These are phyloP conservation scores for Okapia johnstoni DNA, from an alignment of 2,113 vertebrate species.

Conservation along the genomic window DNA sequence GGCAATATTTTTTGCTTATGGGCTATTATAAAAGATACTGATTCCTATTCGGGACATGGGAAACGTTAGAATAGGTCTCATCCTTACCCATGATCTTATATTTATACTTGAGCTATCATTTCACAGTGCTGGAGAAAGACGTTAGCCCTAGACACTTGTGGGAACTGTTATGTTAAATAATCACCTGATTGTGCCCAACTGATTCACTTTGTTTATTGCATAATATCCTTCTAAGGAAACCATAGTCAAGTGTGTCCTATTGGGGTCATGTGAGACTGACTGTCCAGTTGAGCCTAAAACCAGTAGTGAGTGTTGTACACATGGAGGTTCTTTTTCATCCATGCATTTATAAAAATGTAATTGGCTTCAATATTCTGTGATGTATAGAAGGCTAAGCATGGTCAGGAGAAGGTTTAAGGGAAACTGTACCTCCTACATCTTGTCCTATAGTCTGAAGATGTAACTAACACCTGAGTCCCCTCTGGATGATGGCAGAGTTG, in stretches of 20 bases:
- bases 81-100: background rate
- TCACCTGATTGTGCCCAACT: background rate
- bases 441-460: background rate
- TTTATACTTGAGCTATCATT: background rate
- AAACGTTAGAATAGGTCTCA: background rate
- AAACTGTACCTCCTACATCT: background rate
- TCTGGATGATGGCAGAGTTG: background rate
- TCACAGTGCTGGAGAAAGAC: background rate
- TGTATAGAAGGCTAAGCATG: background rate
- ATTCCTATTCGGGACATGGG: background rate
- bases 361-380: background rate
- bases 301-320: background rate
- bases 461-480: background rate
- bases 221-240: background rate
- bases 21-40: background rate
- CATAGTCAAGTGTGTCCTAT: background rate
- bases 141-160: background rate
- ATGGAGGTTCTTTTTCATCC: background rate
- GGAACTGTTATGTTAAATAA: background rate
- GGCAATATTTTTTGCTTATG: background rate
- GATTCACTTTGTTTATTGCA: background rate
- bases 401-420: rapidly evolving
- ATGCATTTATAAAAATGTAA: background rate
- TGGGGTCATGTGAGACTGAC: background rate
- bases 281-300: background rate